These are phyloP conservation scores for Lycocerus yunnanus DNA, from an alignment of 2,888 invertebrate species.

Conservation along the genomic window DNA sequence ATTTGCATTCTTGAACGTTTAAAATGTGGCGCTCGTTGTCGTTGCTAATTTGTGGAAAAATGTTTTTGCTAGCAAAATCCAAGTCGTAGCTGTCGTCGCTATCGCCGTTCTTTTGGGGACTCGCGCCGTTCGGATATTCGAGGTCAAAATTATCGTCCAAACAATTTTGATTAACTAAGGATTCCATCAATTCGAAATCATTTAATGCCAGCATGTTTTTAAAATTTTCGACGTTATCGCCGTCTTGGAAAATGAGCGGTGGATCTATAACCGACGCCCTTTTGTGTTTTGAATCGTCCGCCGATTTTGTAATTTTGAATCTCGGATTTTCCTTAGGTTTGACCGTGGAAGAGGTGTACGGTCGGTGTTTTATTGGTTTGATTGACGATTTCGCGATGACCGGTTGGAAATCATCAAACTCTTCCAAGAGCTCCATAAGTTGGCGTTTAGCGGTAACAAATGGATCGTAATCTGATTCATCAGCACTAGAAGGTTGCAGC, in stretches of 20 bases:
- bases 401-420: constrained; percentile 60
- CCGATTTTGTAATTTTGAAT: constrained; percentile 30
- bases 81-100: not conserved
- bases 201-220: constrained; percentile 26
- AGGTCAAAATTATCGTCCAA: constrained; percentile 31
- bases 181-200: constrained; percentile 52
- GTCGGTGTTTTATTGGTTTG: constrained; percentile 42
- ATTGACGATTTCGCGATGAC: constrained; percentile 44
- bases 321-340: constrained; percentile 27
- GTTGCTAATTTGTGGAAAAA: constrained; percentile 11
- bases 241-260: constrained; percentile 55
- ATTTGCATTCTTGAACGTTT: constrained; percentile 15
- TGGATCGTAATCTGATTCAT: constrained; percentile 67
- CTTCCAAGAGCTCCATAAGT: constrained; percentile 78
- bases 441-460: constrained; percentile 80
- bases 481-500: not conserved
- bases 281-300: constrained; percentile 34
- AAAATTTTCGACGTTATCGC: constrained; percentile 33
- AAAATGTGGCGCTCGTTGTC: constrained; percentile 10
- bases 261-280: constrained; percentile 56
- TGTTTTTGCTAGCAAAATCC: constrained; percentile 5
- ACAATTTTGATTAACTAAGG: constrained; percentile 44
- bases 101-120: constrained; percentile 15
- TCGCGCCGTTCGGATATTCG: constrained; percentile 23
- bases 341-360: constrained; percentile 52